Percentiles rank a stretch among this genome's conserved stretches.
Conservation (phyloP, 2,888 invertebrate genomes). For the Adela reaumurella region DNA sequence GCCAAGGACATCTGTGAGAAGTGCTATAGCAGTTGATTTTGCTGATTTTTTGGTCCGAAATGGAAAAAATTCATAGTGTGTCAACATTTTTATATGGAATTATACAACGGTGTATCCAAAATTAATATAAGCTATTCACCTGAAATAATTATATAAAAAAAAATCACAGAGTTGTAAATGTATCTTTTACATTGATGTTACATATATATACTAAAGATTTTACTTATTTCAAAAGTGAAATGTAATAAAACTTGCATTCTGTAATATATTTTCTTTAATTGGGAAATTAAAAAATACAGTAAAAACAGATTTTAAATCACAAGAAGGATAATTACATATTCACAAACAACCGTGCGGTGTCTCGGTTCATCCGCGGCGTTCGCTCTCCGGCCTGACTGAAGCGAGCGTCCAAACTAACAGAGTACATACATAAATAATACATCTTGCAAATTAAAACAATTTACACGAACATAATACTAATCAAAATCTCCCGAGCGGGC, state of each 20-base stretch:
- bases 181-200: too few species aligned
- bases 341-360: constrained; percentile 35
- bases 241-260: constrained; percentile 24
- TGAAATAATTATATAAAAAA: too few species aligned
- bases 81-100: too few species aligned
- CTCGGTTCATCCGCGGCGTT: not conserved
- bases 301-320: constrained; percentile 56
- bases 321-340: constrained; percentile 53
- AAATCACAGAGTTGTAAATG: too few species aligned
- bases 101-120: too few species aligned
- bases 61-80: too few species aligned
- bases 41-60: too few species aligned
- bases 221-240: too few species aligned
- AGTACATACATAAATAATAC: constrained; percentile 54
- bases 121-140: too few species aligned
- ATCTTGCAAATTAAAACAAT: constrained; percentile 14
- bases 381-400: not conserved
- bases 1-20: too few species aligned
- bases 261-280: constrained; percentile 55
- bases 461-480: not conserved
- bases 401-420: constrained; percentile 26
- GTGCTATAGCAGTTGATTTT: too few species aligned
- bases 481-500: not conserved
- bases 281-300: constrained; percentile 57
- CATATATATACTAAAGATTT: too few species aligned